Evolutionary conservation across 2,113 vertebrate species (phyloP).

Genomic region (Candoia aspera): DNA sequence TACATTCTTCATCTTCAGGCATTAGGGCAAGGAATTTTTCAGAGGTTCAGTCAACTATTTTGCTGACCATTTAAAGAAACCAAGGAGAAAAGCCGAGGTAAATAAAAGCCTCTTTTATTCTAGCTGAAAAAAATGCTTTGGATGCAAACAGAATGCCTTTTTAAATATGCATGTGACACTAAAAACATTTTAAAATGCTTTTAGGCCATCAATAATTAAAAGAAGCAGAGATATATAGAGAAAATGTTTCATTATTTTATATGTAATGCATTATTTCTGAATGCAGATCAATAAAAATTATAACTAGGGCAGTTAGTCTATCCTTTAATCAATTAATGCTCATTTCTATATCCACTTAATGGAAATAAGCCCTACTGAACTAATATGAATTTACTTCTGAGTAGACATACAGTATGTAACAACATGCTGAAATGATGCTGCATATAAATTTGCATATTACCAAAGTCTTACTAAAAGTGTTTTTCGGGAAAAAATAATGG

Average conservation of each 20-base stretch:
- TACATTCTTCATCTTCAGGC: background rate
- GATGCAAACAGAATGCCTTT: background rate
- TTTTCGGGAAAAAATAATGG: background rate
- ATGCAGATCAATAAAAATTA: background rate
- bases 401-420: background rate
- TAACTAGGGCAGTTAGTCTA: background rate
- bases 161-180: background rate
- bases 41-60: background rate
- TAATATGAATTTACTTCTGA: background rate
- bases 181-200: slow-evolving; percentile 33
- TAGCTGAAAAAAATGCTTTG: background rate
- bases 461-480: background rate
- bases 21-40: background rate
- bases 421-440: background rate
- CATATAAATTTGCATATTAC: background rate
- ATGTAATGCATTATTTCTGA: slow-evolving; percentile 20
- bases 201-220: slow-evolving; percentile 34
- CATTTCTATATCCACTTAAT: background rate
- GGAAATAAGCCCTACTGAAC: background rate
- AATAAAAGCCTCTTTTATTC: slow-evolving; percentile 9
- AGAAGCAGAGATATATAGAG: background rate
- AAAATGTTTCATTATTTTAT: slow-evolving; percentile 25
- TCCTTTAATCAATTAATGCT: background rate
- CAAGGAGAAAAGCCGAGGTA: background rate
- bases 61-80: background rate